Evolutionary conservation across 2,888 invertebrate species (phyloP), one percentile per base, ranked within the genome.

Genomic region (Drosophila kanekoi): DNA sequence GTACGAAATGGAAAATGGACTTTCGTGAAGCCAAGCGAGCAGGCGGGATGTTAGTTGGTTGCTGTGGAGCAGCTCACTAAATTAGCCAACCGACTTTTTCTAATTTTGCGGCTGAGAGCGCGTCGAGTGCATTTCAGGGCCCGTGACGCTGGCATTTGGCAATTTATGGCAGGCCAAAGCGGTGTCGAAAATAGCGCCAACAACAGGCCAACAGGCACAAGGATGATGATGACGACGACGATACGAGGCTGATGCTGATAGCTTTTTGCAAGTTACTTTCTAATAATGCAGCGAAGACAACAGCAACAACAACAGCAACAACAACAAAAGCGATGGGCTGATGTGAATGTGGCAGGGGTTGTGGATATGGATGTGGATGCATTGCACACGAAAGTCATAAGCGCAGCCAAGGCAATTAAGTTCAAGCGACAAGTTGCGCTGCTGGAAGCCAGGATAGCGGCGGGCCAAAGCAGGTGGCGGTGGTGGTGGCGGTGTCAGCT

Each of bases 381-480:
- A 89, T 84, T 89, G 89, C 85, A 79, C 89, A 86, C 85, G 85
- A 89, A 84, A 87, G 87, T 86, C 89, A 86, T 86, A 86, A 86
- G 89, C 89, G 85, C 85, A 86, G 64, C 79, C 71, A 74, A 81
- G 87, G 85, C 85, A 86, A 86, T 86, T 86, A 86, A 86, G 89
- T 84, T 87, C 85, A 87, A 86, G 89, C 85, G 85, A 86, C 85
- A 86, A 86, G 85, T 86, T 87, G 89, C 85, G 71, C 85, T 65
- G 85, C 80, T 86, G 85, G 85, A 86, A 77, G 89, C 89, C 89
- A 75, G 83, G 79, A 80, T 67, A 71, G 80, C 61, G 44, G 48
- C 40, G 52, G 60, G 53, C 28, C 43, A 52, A 51, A 14, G 47
- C 18, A 56, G 38, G 14, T 18, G 44, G 54, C 10, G 35, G 35